These are phyloP conservation scores for Ferrisia virgata DNA, from an alignment of 2,888 invertebrate genomes.

Conservation along the genomic window DNA sequence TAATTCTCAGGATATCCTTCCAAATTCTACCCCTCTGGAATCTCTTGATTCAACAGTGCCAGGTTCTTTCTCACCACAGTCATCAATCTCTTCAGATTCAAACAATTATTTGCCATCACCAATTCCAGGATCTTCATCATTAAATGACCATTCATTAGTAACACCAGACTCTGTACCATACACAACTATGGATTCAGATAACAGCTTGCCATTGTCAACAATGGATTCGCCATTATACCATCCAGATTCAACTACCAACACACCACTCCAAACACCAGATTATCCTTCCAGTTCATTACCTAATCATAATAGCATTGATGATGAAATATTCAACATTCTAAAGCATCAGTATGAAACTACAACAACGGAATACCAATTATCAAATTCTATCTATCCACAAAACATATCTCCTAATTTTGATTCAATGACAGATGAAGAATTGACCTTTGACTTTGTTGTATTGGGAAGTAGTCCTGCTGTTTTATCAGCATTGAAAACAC, in stretches of 20 bases:
- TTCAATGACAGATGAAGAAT: neutral
- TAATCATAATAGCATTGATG: neutral
- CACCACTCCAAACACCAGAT: neutral
- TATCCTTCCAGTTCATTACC: neutral
- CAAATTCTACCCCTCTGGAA: neutral
- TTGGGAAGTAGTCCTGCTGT: slow-evolving; percentile 21
- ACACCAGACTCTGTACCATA: neutral
- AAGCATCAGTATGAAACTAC: neutral
- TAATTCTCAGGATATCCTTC: neutral
- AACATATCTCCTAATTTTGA: neutral
- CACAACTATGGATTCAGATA: too few species aligned
- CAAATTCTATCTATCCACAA: neutral
- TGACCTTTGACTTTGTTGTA: neutral
- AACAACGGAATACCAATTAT: neutral
- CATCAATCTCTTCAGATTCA: neutral
- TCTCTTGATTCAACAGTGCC: neutral
- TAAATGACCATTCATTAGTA: neutral
- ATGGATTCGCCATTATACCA: too few species aligned
- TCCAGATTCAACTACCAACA: too few species aligned
- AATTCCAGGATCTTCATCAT: neutral
- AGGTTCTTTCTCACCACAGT: neutral
- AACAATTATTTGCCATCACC: neutral
- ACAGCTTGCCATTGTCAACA: too few species aligned
- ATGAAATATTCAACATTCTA: neutral
- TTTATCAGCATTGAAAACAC: slow-evolving; percentile 29